phyloP scores from a whole-genome alignment of 2,888 invertebrate genomes.

The Lasius platythorax region DNA sequence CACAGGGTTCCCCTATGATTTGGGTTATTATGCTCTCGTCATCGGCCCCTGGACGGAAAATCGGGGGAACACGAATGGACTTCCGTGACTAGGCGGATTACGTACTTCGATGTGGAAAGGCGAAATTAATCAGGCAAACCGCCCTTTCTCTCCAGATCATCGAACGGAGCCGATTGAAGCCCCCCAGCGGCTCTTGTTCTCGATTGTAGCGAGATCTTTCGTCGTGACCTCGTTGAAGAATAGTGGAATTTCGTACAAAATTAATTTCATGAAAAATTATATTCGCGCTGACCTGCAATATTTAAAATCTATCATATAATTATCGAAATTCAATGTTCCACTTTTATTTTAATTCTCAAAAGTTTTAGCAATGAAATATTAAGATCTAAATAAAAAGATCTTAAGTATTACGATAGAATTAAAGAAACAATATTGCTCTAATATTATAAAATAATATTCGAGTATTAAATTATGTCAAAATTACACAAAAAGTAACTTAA shows the following conservation, averaged over 20 bases:
- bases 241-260: constrained; percentile 27
- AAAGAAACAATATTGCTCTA: background rate
- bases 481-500: no score
- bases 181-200: constrained; percentile 61
- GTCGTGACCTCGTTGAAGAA: constrained; percentile 29
- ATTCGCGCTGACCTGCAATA: background rate
- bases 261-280: constrained; percentile 37
- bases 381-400: background rate
- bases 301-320: constrained; percentile 8
- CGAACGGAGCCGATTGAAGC: constrained; percentile 60
- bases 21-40: constrained; percentile 74
- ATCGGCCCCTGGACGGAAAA: constrained; percentile 66
- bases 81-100: constrained; percentile 76
- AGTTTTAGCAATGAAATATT: background rate
- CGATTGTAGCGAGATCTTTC: constrained; percentile 60
- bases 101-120: constrained; percentile 69
- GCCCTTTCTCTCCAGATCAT: constrained; percentile 32
- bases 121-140: constrained; percentile 73
- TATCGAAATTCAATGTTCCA: constrained; percentile 2
- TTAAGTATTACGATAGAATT: background rate
- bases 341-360: background rate
- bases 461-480: no score
- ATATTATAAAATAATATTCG: no score
- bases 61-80: constrained; percentile 70
- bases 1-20: constrained; percentile 62